A percentile compares a stretch with the other conserved stretches of the same genome.
phyloP scores from a whole-genome alignment of 2,797 vertebrate species.

The Limosa lapponica region DNA sequence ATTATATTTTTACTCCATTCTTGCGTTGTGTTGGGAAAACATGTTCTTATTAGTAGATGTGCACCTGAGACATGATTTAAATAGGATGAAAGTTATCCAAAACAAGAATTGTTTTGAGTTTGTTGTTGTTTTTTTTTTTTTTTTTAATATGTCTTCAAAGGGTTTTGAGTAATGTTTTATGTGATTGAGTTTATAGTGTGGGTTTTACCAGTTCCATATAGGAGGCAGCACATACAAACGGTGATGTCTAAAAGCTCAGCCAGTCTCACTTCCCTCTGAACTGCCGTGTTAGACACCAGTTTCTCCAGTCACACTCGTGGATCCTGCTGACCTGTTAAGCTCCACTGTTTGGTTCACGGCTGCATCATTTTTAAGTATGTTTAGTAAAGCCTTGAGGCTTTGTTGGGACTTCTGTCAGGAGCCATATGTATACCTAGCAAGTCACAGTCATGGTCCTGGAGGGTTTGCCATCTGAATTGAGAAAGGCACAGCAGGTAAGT shows the following conservation, averaged over 20 bases:
- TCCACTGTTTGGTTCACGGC: not conserved
- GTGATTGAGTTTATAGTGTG: not conserved
- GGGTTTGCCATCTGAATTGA: not conserved
- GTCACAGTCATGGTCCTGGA: not conserved
- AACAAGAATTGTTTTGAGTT: not conserved
- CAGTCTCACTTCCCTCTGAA: not conserved
- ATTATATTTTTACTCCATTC: not conserved
- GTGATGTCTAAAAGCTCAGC: not conserved
- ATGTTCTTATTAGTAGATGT: not conserved
- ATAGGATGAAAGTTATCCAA: not conserved
- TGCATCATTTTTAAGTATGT: not conserved
- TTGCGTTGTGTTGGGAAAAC: not conserved
- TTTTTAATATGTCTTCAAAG: not conserved
- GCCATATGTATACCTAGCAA: not conserved
- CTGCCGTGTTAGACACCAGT: not conserved
- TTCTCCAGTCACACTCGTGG: accelerated
- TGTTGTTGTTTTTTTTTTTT: too few species aligned
- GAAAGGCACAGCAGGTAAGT: not conserved
- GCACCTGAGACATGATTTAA: not conserved
- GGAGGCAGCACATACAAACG: not conserved
- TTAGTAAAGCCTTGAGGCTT: not conserved
- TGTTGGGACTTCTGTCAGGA: not conserved
- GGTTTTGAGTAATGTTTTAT: not conserved
- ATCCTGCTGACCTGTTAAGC: not conserved
- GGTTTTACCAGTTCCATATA: not conserved